Evolutionary conservation across 2,113 vertebrate species (phyloP).

Genomic region (Semnornis frantzii): DNA sequence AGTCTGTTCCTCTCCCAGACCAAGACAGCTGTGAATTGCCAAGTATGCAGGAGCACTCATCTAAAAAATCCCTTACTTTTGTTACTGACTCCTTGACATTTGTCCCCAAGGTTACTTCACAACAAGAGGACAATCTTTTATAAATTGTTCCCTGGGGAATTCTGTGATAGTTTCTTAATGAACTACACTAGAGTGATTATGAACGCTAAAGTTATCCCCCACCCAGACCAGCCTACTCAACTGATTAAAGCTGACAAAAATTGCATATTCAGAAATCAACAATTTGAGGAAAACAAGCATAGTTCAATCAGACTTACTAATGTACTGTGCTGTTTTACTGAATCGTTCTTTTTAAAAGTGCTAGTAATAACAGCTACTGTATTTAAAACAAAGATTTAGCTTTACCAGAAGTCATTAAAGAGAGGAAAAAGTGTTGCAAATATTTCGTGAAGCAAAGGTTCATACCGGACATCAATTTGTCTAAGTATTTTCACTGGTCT

Average conservation of each 20-base stretch:
- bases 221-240: neutral
- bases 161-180: neutral
- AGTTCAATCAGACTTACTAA: neutral
- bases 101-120: neutral
- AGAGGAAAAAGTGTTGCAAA: neutral
- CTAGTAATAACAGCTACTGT: neutral
- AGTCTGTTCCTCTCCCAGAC: neutral
- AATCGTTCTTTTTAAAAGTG: neutral
- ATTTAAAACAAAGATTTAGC: neutral
- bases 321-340: neutral
- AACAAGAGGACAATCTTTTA: neutral
- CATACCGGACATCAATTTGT: neutral
- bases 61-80: neutral
- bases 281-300: neutral
- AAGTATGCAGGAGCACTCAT: neutral
- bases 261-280: neutral
- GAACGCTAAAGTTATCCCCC: neutral
- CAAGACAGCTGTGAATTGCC: neutral
- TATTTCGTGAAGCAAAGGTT: neutral
- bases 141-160: neutral
- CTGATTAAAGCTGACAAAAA: neutral
- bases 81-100: neutral
- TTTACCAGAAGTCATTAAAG: neutral
- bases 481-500: neutral
- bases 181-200: neutral